A percentile compares a stretch with the other conserved stretches of the same genome.
Evolutionary conservation across 1,140 invertebrate species (phyloP).

Genomic region (Brachionus paranguensis): DNA sequence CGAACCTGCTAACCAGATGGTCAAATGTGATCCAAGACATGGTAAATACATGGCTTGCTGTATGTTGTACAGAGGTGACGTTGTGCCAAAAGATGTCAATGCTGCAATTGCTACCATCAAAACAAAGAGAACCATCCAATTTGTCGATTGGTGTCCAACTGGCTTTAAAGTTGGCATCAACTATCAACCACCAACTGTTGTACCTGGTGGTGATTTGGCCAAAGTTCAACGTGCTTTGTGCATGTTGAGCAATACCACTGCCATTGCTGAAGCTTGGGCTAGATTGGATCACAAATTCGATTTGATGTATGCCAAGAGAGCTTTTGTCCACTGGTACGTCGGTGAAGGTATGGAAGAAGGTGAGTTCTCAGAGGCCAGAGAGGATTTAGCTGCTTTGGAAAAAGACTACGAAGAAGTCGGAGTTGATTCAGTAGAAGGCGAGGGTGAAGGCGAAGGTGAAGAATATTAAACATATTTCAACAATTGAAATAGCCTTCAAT

Average conservation of each 20-base stretch:
- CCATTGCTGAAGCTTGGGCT: conserved; percentile 71
- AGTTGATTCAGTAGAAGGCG: conserved; percentile 56
- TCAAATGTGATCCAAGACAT: conserved; percentile 78
- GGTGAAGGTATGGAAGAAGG: conserved; percentile 59
- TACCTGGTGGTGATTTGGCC: conserved; percentile 66
- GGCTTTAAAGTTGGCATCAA: conserved; percentile 69
- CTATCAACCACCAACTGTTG: conserved; percentile 68
- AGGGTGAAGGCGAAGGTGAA: conserved; percentile 40
- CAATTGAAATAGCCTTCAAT: too few relatives aligned
- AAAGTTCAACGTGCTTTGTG: conserved; percentile 62
- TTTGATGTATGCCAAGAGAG: conserved; percentile 43
- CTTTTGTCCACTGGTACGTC: conserved; percentile 48
- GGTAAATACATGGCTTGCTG: conserved; percentile 56
- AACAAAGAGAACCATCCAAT: conserved; percentile 68
- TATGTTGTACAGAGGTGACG: conserved; percentile 51
- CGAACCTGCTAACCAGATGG: conserved; percentile 82
- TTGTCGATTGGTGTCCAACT: conserved; percentile 84
- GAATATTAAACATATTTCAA: conserved; percentile 27
- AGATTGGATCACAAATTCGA: conserved; percentile 57
- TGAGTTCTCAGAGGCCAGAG: conserved; percentile 49
- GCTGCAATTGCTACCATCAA: conserved; percentile 76
- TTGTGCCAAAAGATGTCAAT: conserved; percentile 68
- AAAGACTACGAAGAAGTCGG: conserved; percentile 47
- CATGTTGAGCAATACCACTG: conserved; percentile 75
- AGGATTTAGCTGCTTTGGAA: conserved; percentile 44